These are phyloP conservation scores for Coregonus ussuriensis DNA, from an alignment of 2,797 vertebrate species.

Conservation along the genomic window DNA sequence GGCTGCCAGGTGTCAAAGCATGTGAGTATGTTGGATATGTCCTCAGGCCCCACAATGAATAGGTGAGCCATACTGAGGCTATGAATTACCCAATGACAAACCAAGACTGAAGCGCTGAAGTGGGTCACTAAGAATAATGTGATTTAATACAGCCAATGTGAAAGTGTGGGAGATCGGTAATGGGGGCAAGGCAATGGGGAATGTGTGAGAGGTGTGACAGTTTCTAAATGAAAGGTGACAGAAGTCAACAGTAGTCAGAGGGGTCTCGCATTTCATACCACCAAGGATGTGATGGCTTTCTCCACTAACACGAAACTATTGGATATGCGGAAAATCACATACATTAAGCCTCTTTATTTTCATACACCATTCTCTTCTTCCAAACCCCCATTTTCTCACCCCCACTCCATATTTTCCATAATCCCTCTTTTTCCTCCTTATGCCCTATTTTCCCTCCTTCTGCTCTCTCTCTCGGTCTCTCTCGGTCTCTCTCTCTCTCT, in stretches of 20 bases:
- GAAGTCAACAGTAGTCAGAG: too few species aligned
- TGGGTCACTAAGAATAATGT: constrained; percentile 25
- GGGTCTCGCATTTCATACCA: too few species aligned
- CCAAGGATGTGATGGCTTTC: too few species aligned
- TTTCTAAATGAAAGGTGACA: neutral
- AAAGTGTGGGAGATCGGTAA: neutral
- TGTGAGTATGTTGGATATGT: constrained; percentile 4
- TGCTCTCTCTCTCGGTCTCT: too few species aligned
- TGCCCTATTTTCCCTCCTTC: neutral
- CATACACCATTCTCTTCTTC: neutral
- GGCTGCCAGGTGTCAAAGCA: neutral
- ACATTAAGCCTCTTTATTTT: neutral
- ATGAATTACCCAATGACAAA: neutral
- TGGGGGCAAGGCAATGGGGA: neutral
- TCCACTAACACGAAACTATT: too few species aligned
- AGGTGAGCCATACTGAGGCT: constrained; percentile 11
- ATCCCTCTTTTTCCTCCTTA: neutral
- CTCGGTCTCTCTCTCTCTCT: too few species aligned
- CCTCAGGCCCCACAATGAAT: neutral
- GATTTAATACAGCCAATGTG: constrained; percentile 22
- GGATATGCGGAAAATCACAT: too few species aligned
- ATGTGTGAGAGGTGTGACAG: constrained; percentile 18
- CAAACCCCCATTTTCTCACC: neutral
- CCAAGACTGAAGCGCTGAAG: neutral
- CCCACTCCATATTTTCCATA: too few species aligned